Evolutionary conservation across 2,113 vertebrate genomes (phyloP), one percentile per base, ranked within the genome.

Genomic region (Leptobrachium ailaonicum): DNA sequence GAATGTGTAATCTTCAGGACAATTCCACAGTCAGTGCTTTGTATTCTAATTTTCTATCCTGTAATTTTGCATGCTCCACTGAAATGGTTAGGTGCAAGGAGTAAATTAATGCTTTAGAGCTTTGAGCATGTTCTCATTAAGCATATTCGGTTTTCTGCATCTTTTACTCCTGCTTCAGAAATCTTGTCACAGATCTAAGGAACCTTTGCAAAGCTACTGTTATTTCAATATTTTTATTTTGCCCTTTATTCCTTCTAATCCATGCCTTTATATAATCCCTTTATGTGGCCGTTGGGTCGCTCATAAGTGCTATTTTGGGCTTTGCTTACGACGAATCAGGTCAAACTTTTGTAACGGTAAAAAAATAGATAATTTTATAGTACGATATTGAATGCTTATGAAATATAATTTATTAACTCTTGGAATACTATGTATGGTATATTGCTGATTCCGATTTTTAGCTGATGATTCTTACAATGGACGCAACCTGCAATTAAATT

Each of bases 91-190:
- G 56, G 56, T 60, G 9, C 56, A 58, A 14, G 13, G 56, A 58
- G 6, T 58, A 58, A 58, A 58, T 58, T 58, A 58, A 58, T 58
- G 56, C 56, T 58, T 58, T 58, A 58, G 56, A 58, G 56, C 56
- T 6, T 14, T 58, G 13, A 58, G 13, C 56, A 58, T 58, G 56
- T 58, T 58, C 56, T 58, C 13, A 58, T 58, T 58, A 58, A 58
- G 56, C 10, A 58, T 58, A 58, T 58, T 58, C 10, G 13, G 56
- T 12, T 58, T 58, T 58, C 10, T 58, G 10, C 10, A 10, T 58
- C 4, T 60, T 60, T 14, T 12, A 8, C 13, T 60, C 3, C 56
- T 60, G 56, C 56, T 12, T 60, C 56, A 60, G 56, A 60, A 60
- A 60, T 60, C 11, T 12, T 60, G 56, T 60, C 56, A 12, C 56